Base-by-base conservation (phyloP, 35 echinoderm and acorn worm species). In the Apostichopus japonicus region DNA sequence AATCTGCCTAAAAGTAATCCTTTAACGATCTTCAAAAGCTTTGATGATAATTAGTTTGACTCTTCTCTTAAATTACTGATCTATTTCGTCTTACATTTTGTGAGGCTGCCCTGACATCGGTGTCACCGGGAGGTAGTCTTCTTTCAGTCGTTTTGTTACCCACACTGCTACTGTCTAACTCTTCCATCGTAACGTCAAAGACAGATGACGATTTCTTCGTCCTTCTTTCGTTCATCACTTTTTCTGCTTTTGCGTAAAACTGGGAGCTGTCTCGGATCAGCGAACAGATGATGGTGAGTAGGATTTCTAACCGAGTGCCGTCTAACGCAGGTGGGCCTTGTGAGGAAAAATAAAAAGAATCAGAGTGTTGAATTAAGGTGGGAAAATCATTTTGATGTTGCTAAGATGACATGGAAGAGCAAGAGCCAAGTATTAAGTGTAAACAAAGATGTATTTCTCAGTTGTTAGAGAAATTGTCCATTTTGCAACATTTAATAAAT, bases 171-270 rank as follows among this genome's bases (percentile, higher is more conserved):
- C 33, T 77, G 58, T 91, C 73, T 24, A 77, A 33, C 16, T 91
- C 90, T 61, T 91, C 72, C 90, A 91, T 91, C 2, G 90, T 91
- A 56, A 91, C 75, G 27, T 91, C 90, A 7, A 91, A 52, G 4
- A 72, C 14, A 10, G 15, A 4, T 5, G 56, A 65, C 63, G 86
- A 63, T 65, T 72, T 89, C 8, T 6, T 72, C 7, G 58, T 73
- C 56, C 9, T 15, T 58, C 51, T 91, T 73, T 59, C 52, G 24
- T 78, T n/a, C 57, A 58, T 59, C 0, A 58, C 15, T 56, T 91
- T 17, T 91, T 23, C 53, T 57, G 44, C 24, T 5, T 9, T 6
- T 7, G 54, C 16, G 72, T 91, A 91, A 58, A 91, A 91, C 90
- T 79, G 90, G 10, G 90, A 91, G 24, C 90, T 91, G 58, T 79